Base-by-base conservation (phyloP, 2,113 vertebrate species). In the Rhombomys opimus region DNA sequence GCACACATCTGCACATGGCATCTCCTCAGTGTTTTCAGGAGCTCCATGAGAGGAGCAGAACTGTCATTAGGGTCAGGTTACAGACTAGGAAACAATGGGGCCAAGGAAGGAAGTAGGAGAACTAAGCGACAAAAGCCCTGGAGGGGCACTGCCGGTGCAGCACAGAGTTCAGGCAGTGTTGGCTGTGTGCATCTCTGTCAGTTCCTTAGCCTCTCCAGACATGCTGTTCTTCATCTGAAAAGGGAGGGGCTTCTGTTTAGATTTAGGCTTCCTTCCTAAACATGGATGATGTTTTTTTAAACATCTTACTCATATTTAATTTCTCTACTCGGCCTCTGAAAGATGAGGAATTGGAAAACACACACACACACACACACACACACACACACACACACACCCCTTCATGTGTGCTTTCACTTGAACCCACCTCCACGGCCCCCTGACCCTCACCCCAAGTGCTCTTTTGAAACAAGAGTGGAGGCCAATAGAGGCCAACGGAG, bases 251-350 rank as follows among this genome's bases (percentile, higher is more conserved):
- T 65, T 63, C n/a, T 59, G 59, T 27, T 41, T 57, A 70, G 27
- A 22, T 81, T 77, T n/a, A 78, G 25, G 18, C 23, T 95, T 84
- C 90, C 46, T 80, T 93, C 38, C 12, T 59, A 82, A 78, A 30
- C n/a, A 15, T 77, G 72, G 20, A 67, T 80, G 65, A 78, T 61
- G 67, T 70, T 78, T 80, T 7, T 57, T 87, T 84, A 77, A 78
- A 52, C 14, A 59, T 12, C 41, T 35, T n/a, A 38, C 65, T 88
- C 70, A 50, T 68, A 73, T 63, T 93, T 82, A 91, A 59, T 20
- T 94, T 78, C 86, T 54, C 32, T 87, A 50, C 11, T 92, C 61
- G 86, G 38, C 38, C 10, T 61, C 57, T 73, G n/a, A 82, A n/a
- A 52, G 65, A 52, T 57, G 27, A 84, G 61, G 73, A 93, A 57